Evolutionary conservation across 2,797 vertebrate genomes (phyloP).

Genomic region (Hafferia zeledoni): DNA sequence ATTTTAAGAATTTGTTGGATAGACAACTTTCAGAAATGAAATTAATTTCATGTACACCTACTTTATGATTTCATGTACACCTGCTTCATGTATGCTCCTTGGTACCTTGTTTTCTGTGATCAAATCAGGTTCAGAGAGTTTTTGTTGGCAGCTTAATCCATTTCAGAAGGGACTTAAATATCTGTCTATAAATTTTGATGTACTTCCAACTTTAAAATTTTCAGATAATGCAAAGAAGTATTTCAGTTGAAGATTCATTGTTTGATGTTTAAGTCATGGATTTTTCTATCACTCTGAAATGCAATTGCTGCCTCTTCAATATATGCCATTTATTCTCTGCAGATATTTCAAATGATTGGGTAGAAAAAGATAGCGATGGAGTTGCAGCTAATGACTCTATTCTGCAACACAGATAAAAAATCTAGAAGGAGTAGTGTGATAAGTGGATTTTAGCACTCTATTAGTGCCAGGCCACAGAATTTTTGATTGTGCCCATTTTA

Average conservation of each 20-base stretch:
- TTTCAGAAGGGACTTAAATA: neutral
- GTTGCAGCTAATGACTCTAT: neutral
- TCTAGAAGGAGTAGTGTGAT: neutral
- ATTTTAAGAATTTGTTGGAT: neutral
- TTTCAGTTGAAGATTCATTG: constrained; percentile 8
- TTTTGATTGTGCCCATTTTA: constrained; percentile 3
- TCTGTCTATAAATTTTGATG: neutral
- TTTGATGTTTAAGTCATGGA: constrained; percentile 24
- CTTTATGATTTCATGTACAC: neutral
- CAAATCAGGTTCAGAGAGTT: neutral
- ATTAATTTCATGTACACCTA: neutral
- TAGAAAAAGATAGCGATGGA: neutral
- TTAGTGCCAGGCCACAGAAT: neutral
- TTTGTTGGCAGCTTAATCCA: neutral
- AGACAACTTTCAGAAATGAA: neutral
- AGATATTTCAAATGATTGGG: neutral
- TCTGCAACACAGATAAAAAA: neutral
- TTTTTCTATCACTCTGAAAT: constrained; percentile 33
- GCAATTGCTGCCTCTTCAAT: neutral
- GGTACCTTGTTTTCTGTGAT: neutral
- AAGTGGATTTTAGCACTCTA: constrained; percentile 14
- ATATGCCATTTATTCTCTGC: neutral
- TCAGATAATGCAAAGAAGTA: neutral
- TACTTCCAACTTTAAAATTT: neutral
- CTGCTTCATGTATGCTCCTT: neutral